Base-by-base conservation (phyloP, 2,113 vertebrate genomes). In the Uropsilus gracilis region DNA sequence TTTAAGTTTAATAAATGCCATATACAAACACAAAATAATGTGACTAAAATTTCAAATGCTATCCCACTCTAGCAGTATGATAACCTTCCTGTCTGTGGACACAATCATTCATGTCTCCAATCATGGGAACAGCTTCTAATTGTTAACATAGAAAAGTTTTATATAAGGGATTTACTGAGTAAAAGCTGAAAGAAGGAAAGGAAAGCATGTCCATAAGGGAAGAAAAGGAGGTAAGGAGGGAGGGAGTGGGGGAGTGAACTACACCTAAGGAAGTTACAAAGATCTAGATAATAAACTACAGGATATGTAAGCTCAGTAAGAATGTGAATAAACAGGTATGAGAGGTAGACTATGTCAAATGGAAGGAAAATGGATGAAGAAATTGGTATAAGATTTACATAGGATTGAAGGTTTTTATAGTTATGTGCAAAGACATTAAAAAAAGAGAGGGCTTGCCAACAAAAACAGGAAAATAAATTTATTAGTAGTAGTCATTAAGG, bases 1-100 rank as follows among this genome's bases (percentile, higher is more conserved):
- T 83, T 89, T 75, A 83, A 91, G 66, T 85, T 68, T 85, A 91
- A 57, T 53, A 69, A 94, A 82, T 86, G 6, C 3, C 44, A 82
- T 2, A 53, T 39, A 42, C 4, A 10, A 46, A 92, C 8, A 50
- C 34, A 88, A 80, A 80, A 50, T 89, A 63, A 28, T 71, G 11
- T 34, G 28, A 81, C 11, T 75, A 90, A 32, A 13, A 84, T 93
- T 89, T 76, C 39, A 93, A 87, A 85, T 63, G 34, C 75, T 91
- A 85, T 44, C 37, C 30, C 26, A 61, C 26, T 81, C 55, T 85
- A 86, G 26, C 86, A 90, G 24, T 76, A 64, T 10, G 30, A 61
- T 6, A 91, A 37, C 57, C 24, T 73, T 91, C n/a, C 69, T 68
- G 11, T 66, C 6, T 17, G 66, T 39, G 37, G 39, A 72, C 46